Conservation (phyloP, 2,113 vertebrate species). For the Hippocampus zosterae region DNA sequence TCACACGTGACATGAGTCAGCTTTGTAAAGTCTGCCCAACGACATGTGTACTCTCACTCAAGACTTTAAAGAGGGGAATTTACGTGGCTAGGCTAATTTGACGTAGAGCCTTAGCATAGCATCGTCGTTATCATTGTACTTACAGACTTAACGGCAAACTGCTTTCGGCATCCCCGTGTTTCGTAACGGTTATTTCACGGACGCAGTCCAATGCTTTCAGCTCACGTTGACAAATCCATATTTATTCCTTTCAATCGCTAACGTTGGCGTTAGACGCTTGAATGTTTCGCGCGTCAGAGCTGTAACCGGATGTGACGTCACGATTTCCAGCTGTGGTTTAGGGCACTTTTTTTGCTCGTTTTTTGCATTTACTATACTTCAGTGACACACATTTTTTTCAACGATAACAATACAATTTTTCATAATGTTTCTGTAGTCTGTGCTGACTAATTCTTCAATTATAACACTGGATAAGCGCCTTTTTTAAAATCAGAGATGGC, state of each 20-base stretch:
- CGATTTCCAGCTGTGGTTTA: no score
- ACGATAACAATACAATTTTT: no score
- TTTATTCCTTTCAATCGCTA: not conserved
- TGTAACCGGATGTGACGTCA: not conserved
- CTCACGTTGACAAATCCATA: not conserved
- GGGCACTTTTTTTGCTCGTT: no score
- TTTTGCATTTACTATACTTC: no score
- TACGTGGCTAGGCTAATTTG: not conserved
- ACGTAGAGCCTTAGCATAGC: not conserved
- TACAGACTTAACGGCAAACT: not conserved
- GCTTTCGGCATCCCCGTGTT: not conserved
- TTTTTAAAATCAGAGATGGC: no score
- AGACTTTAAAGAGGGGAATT: not conserved
- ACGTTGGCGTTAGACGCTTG: not conserved
- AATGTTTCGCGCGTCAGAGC: not conserved
- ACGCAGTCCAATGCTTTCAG: not conserved
- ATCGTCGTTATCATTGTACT: not conserved
- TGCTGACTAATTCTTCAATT: no score
- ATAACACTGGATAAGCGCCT: no score
- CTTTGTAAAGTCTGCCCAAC: not conserved
- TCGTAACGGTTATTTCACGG: not conserved
- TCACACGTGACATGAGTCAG: slow-evolving; percentile 1
- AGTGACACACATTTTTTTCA: no score
- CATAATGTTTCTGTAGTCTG: no score
- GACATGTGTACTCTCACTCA: not conserved